A percentile compares a stretch with the other conserved stretches of the same genome.
Conservation (phyloP, 1,140 invertebrate species). For the Bombus haemorrhoidalis region DNA sequence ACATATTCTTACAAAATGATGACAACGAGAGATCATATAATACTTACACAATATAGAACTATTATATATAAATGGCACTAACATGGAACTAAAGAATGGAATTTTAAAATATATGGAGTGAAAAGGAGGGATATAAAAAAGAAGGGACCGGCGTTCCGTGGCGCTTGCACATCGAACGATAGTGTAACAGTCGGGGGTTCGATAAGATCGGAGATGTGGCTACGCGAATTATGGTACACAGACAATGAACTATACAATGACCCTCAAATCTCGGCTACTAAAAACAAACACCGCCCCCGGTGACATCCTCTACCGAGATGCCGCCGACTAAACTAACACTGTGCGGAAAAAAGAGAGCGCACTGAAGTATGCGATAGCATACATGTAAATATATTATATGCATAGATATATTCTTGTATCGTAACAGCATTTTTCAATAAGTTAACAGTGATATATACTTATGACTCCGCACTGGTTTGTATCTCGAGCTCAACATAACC, state of each 20-base stretch:
- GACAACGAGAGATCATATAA: too few species aligned
- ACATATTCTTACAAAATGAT: too few species aligned
- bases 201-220: conserved; percentile 35
- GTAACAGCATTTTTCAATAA: conserved; percentile 15
- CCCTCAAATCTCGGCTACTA: conserved; percentile 46
- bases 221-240: conserved; percentile 51
- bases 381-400: not conserved
- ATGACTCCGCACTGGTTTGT: too few species aligned
- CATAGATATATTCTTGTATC: conserved; percentile 13
- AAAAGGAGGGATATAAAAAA: not conserved
- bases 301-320: conserved; percentile 20
- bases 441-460: not conserved
- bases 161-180: conserved; percentile 51
- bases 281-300: conserved; percentile 26
- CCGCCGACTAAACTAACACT: conserved; percentile 66
- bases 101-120: not conserved
- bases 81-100: not conserved
- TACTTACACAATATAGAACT: too few species aligned
- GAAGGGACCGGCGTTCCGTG: conserved; percentile 51
- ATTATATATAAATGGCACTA: not conserved
- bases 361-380: not conserved
- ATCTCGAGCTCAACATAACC: not conserved
- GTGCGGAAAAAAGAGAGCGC: conserved; percentile 62
- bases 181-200: conserved; percentile 37
- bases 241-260: conserved; percentile 52